Conservation (phyloP, 2,113 vertebrate genomes). For the Apodemus sylvaticus region DNA sequence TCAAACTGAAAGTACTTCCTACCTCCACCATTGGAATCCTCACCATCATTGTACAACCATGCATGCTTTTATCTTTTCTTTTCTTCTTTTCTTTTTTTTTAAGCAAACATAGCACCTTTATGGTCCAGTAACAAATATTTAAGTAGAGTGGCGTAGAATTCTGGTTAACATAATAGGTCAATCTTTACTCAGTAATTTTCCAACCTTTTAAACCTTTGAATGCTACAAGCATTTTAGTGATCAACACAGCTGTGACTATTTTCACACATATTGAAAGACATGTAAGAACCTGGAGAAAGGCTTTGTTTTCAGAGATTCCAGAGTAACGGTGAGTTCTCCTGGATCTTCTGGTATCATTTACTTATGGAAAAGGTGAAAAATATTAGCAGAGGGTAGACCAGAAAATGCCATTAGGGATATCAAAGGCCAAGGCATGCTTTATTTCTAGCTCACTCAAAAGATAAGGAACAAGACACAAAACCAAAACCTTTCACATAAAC, state of each 20-base stretch:
- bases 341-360: neutral
- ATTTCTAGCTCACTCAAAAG: neutral
- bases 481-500: neutral
- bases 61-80: no score
- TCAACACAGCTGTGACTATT: neutral
- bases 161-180: slow-evolving; percentile 9
- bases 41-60: neutral
- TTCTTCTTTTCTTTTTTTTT: slow-evolving; percentile 24
- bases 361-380: neutral
- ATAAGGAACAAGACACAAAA: neutral
- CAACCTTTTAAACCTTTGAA: neutral
- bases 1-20: slow-evolving; percentile 50
- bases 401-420: neutral
- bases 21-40: neutral
- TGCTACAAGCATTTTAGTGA: neutral
- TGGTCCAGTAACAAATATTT: slow-evolving; percentile 37
- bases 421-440: neutral
- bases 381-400: neutral
- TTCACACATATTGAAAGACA: neutral
- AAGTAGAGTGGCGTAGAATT: neutral
- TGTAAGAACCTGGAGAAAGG: neutral
- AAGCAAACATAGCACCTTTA: slow-evolving; percentile 17
- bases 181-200: slow-evolving; percentile 28
- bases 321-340: neutral
- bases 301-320: neutral